A percentile compares a stretch with the other conserved stretches of the same genome.
These are phyloP conservation scores for Azemiops feae DNA, from an alignment of 2,113 vertebrate genomes.

Conservation along the genomic window DNA sequence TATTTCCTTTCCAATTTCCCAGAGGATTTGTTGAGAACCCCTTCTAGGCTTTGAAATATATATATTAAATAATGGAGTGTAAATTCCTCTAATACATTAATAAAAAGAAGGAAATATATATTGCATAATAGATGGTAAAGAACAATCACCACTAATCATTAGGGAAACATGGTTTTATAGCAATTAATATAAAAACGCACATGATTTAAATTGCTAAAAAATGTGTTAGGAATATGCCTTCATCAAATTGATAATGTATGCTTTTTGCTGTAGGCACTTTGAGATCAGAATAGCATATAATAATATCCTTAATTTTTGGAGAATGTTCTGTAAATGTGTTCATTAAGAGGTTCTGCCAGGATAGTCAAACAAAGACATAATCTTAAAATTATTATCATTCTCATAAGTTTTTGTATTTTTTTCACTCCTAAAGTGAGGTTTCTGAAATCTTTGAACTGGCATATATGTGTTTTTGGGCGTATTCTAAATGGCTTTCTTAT, in stretches of 20 bases:
- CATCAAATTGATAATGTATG: not conserved
- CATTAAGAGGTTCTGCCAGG: not conserved
- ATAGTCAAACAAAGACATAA: not conserved
- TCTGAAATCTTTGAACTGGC: not conserved
- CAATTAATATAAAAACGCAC: not conserved
- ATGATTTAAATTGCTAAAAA: not conserved
- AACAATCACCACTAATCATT: not conserved
- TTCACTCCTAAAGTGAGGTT: not conserved
- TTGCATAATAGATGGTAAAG: not conserved
- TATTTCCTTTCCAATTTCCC: not conserved
- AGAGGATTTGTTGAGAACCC: not conserved
- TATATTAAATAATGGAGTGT: not conserved
- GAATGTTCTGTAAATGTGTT: not conserved
- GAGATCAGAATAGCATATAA: not conserved
- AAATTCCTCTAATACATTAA: not conserved
- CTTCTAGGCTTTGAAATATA: slow-evolving; percentile 5
- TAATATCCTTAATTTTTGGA: not conserved
- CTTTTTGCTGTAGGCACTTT: not conserved
- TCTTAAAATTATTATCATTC: not conserved
- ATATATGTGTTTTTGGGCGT: not conserved
- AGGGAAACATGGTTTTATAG: not conserved
- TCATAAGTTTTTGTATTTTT: not conserved
- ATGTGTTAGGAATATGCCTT: not conserved
- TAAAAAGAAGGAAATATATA: not conserved
- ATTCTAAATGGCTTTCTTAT: not conserved